Percentiles rank a stretch among this genome's conserved stretches.
Evolutionary conservation across 2,113 vertebrate species (phyloP).

Genomic region (Myotis brandtii): DNA sequence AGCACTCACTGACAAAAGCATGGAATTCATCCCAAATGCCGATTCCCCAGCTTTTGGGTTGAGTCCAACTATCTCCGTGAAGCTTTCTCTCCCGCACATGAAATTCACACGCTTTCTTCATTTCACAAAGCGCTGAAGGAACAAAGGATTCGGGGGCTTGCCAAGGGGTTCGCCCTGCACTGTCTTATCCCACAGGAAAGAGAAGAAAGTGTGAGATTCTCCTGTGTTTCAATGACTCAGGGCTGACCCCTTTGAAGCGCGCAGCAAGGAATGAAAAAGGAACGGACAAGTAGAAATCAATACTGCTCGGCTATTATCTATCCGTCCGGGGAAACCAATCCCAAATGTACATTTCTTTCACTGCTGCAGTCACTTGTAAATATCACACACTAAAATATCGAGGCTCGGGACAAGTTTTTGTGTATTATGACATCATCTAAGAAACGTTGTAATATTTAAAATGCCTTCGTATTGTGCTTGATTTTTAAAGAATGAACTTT

Average conservation of each 20-base stretch:
- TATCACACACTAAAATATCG: background rate
- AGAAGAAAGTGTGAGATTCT: slow-evolving; percentile 42
- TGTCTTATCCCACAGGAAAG: slow-evolving; percentile 53
- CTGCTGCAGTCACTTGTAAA: background rate
- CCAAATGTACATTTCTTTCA: background rate
- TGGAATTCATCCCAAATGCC: slow-evolving; percentile 6
- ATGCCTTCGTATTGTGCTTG: background rate
- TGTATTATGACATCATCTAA: background rate
- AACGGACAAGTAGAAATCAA: slow-evolving; percentile 73
- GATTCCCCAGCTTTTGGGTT: background rate
- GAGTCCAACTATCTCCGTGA: background rate
- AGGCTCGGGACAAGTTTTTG: background rate
- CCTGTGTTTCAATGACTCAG: slow-evolving; percentile 50
- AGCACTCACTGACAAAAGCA: background rate
- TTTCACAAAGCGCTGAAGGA: slow-evolving; percentile 48
- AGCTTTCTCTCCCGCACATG: background rate
- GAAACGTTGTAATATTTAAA: slow-evolving; percentile 12
- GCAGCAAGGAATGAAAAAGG: slow-evolving; percentile 61
- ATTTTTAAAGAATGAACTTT: slow-evolving; percentile 13
- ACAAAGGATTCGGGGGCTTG: slow-evolving; percentile 19
- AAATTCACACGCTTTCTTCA: background rate
- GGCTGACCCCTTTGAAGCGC: slow-evolving; percentile 67
- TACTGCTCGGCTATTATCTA: slow-evolving; percentile 45
- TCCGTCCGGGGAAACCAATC: background rate
- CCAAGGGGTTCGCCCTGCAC: slow-evolving; percentile 10